These are phyloP conservation scores for Schizothorax lantsangensis DNA, from an alignment of 2,797 vertebrate species.

Conservation along the genomic window DNA sequence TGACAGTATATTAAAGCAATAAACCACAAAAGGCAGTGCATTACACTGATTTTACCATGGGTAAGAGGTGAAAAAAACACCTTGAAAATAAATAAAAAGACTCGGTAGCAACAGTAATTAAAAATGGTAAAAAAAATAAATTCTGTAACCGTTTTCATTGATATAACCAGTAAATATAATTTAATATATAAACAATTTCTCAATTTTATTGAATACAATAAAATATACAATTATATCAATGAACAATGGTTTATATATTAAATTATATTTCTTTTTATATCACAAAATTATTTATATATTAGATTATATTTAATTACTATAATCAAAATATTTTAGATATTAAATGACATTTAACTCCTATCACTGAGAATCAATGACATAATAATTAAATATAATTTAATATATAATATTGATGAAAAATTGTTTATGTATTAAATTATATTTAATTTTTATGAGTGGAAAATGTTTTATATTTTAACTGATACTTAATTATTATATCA, in stretches of 20 bases:
- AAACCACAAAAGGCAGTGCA: background rate
- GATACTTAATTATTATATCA: background rate
- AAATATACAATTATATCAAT: background rate
- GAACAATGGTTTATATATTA: background rate
- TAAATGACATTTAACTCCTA: background rate
- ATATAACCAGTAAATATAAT: background rate
- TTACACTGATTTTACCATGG: background rate
- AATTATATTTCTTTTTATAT: background rate
- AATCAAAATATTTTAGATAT: background rate
- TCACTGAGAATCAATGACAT: background rate
- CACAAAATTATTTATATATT: background rate
- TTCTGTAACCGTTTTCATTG: background rate
- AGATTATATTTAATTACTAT: background rate
- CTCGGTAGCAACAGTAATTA: background rate
- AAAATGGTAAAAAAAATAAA: background rate
- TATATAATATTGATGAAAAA: background rate
- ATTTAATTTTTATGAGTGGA: background rate
- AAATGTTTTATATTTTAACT: background rate
- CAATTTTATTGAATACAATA: background rate
- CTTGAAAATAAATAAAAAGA: background rate
- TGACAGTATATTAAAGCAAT: background rate
- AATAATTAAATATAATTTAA: no score
- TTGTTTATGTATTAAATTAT: background rate
- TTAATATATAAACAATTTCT: background rate
- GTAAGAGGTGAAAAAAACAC: background rate